These are phyloP conservation scores for Andinoacara biseriatus DNA, from an alignment of 2,113 vertebrate species.

Conservation along the genomic window DNA sequence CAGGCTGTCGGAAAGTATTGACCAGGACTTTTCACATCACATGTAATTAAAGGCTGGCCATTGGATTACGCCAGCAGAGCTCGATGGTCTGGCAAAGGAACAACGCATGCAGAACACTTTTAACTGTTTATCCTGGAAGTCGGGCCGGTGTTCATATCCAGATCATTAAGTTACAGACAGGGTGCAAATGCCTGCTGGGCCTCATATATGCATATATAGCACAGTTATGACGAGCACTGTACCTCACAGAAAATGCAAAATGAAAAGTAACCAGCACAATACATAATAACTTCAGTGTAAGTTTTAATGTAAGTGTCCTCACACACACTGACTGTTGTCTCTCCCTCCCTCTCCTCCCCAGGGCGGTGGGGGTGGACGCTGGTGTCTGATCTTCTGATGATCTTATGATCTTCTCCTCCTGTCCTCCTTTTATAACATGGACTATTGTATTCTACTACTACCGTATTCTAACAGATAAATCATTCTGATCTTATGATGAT, in stretches of 20 bases:
- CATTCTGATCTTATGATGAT: not conserved
- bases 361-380: not conserved
- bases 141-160: not conserved
- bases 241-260: not conserved
- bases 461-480: not conserved
- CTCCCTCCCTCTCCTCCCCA: not conserved
- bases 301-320: not conserved
- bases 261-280: not conserved
- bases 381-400: not conserved
- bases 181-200: not conserved
- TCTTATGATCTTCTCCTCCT: slow-evolving; percentile 2
- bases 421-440: slow-evolving; percentile 1
- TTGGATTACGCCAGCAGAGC: slow-evolving; percentile 23
- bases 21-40: slow-evolving; percentile 53
- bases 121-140: not conserved
- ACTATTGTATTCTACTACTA: not conserved
- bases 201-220: not conserved
- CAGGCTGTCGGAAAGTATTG: slow-evolving; percentile 76
- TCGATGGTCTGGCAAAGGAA: slow-evolving; percentile 15
- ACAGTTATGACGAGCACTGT: not conserved
- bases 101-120: not conserved
- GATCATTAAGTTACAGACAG: not conserved
- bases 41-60: slow-evolving; percentile 56
- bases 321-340: not conserved
- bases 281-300: not conserved